Percentiles rank a stretch among this genome's conserved stretches.
Conservation (phyloP, 2,797 vertebrate genomes). For the Muscicapa comitata region DNA sequence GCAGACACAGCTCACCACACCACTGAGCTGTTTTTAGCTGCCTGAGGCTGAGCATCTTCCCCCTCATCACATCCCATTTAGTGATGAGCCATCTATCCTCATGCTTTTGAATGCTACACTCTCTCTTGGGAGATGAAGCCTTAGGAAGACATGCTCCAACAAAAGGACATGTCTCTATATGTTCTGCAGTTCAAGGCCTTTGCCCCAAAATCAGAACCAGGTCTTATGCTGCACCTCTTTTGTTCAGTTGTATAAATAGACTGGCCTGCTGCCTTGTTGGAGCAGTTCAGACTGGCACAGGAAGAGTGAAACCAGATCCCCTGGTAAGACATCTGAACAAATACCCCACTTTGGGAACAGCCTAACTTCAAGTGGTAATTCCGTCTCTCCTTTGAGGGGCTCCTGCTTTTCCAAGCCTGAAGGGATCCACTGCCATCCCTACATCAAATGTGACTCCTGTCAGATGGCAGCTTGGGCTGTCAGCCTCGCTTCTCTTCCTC, state of each 20-base stretch:
- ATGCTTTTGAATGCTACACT: not conserved
- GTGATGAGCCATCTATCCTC: not conserved
- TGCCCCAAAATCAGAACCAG: not conserved
- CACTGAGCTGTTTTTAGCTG: not conserved
- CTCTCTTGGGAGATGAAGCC: not conserved
- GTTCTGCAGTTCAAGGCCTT: not conserved
- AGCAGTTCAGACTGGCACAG: not conserved
- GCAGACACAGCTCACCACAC: not conserved
- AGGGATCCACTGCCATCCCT: fast-evolving
- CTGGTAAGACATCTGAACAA: not conserved
- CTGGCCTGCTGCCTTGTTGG: not conserved
- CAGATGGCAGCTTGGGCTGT: not conserved
- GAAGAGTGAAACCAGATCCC: not conserved
- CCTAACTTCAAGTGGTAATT: not conserved
- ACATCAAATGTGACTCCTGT: not conserved
- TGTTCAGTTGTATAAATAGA: not conserved
- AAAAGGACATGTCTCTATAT: not conserved
- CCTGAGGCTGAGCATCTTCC: slow-evolving; percentile 5
- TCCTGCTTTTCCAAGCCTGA: not conserved
- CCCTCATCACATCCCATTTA: slow-evolving; percentile 14
- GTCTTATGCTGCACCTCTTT: not conserved
- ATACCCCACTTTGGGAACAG: not conserved
- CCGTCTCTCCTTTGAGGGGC: not conserved
- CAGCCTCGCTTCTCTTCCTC: not conserved
- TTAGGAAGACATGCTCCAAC: not conserved